Evolutionary conservation across 92 coral and sea anemone genomes (phyloP), one percentile per base, ranked within the genome.

Genomic region (Epizoanthus fatuus): DNA sequence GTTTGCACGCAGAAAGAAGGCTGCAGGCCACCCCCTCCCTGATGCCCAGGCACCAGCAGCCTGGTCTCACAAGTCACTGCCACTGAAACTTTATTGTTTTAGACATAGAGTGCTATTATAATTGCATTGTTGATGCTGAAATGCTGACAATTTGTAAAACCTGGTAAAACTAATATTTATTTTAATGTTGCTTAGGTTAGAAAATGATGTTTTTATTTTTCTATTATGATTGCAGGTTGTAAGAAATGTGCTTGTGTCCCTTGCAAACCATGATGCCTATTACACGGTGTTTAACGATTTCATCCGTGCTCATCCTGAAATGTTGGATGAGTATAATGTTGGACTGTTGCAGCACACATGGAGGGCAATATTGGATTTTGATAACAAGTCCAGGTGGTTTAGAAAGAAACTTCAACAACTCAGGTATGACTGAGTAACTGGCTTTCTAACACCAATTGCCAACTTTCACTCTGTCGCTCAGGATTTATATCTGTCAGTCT

Each of bases 191-290:
- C 22, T 51, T 13, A 44, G 19, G 37, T n/a, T 7, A 12, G 20
- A 13, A 52, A 56, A 13, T 59, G 7, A 22, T 14, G 14, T 39
- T 56, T 0, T 3, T 25, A 4, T 12, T 42, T 7, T 75, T 56
- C 6, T 84, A 53, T 19, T 49, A n/a, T 7, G 2, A 4, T 4
- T 44, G 20, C 55, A 96, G 99, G 98, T 96, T 47, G 98, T 96
- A 56, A 95, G 92, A 86, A 94, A 93, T 87, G 98, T 94, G 40
- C 89, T 96, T 22, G 89, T 95, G 8, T 95, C 99, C 0, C 74
- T 96, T 60, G 99, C 98, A 76, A 96, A 93, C 75, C 99, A 96
- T 57, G 99, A 96, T 86, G 99, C 98, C 0, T 96, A 96, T 86
- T 96, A 96, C 86, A 93, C 98, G 4, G 98, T 96, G 19, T 96